Base-by-base conservation (phyloP, 2,888 invertebrate genomes). In the Eurytoma californica region DNA sequence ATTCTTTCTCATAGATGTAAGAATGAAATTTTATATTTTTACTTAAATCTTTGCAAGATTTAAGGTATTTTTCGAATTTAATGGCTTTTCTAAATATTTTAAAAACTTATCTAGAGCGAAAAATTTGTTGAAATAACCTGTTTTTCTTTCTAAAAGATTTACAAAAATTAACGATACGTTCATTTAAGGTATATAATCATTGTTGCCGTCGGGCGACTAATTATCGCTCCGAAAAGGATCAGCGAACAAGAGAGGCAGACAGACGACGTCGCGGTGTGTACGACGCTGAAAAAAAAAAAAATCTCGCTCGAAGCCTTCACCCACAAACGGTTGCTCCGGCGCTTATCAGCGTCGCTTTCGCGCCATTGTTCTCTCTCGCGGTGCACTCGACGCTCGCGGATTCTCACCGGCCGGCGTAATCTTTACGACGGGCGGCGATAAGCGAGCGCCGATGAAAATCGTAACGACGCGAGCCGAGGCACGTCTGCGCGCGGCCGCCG, bases 401-500 rank as follows among this genome's bases (percentile, higher is more conserved):
- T 20, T 57, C 57, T 39, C 53, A 16, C 47, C 9, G 14, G 18
- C 66, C 24, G 16, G 57, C 24, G 73, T 20, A 78, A 78, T 78
- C 78, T 78, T 78, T 78, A 66, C 72, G 70, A 77, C 70, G 49
- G 51, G 70, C 39, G 65, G 53, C 53, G 60, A 77, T 70, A 77
- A 77, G 65, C 70, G 30, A 77, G 67, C 61, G 47, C 79, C 74
- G 68, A 79, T 69, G 79, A 69, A 79, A 73, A 74, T 74, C 55
- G 49, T 63, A 51, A 66, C 51, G 53, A 39, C 28, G 16, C 14
- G 4, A 39, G 49, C 14, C 47, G 55, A 18, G 67, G 24, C 24
- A 24, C 24, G 24, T 24, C 24, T 24, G 24, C 24, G 24, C 24
- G 24, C 24, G 20, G 14, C 60, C 53, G 51, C 28, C 51, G 77